These are phyloP conservation scores for Trichacis sp. DNA, from an alignment of 2,888 invertebrate species.

Conservation along the genomic window DNA sequence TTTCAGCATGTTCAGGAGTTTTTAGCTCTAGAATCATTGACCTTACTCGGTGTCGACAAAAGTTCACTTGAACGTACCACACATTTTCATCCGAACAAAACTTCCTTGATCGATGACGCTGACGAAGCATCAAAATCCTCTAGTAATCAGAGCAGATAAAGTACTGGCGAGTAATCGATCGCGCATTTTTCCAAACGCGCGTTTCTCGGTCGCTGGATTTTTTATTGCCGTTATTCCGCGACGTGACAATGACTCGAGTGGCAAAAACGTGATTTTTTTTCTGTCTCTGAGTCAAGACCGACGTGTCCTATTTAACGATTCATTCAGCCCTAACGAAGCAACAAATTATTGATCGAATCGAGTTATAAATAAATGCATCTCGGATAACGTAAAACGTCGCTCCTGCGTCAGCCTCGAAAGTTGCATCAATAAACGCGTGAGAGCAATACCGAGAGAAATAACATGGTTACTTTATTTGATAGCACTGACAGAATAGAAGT, in stretches of 20 bases:
- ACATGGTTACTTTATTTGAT: constrained; percentile 9
- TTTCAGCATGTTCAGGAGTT: no score
- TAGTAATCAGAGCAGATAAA: not conserved
- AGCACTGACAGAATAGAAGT: constrained; percentile 55
- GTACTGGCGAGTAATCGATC: no score
- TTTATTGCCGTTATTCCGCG: not conserved
- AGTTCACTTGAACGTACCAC: no score
- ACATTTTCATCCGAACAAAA: no score
- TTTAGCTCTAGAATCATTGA: no score
- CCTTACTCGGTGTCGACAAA: no score
- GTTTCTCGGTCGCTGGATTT: not conserved
- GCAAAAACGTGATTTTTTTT: not conserved
- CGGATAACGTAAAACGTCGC: not conserved
- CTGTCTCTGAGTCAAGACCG: not conserved
- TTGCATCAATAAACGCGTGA: not conserved
- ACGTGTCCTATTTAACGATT: not conserved
- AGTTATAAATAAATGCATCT: not conserved
- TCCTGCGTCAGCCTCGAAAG: not conserved
- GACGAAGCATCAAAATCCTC: no score
- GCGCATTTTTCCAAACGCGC: not conserved
- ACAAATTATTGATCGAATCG: not conserved
- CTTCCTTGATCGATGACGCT: no score
- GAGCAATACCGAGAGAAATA: no score
- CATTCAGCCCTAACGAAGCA: not conserved
- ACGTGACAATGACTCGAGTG: not conserved